phyloP scores from a whole-genome alignment of 1,140 invertebrate species.

The Anastrepha obliqua region DNA sequence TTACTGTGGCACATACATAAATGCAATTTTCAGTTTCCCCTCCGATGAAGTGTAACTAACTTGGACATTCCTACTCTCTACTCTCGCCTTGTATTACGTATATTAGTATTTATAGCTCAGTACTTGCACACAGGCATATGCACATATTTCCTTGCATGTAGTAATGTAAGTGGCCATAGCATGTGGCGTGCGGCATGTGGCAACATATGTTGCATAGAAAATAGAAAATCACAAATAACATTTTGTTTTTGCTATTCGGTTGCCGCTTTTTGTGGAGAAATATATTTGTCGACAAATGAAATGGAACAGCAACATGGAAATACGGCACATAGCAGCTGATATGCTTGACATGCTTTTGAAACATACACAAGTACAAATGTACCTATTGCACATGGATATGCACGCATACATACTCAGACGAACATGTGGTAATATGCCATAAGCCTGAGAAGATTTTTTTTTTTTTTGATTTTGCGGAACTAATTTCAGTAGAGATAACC shows the following conservation, averaged over 20 bases:
- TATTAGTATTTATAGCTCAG: background rate
- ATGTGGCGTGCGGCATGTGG: conserved; percentile 40
- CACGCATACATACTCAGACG: too few species aligned
- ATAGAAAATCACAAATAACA: conserved; percentile 45
- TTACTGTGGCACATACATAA: conserved; percentile 9
- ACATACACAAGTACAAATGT: background rate
- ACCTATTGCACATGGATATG: too few species aligned
- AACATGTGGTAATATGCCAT: too few species aligned
- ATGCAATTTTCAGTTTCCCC: background rate
- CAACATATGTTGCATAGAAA: conserved; percentile 51
- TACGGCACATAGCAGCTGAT: background rate
- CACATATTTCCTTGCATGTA: background rate
- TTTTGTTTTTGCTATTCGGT: background rate
- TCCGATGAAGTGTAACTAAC: background rate
- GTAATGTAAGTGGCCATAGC: conserved; percentile 3
- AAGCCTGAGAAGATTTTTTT: too few species aligned
- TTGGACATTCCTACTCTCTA: background rate
- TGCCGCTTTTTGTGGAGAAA: background rate
- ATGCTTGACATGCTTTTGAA: background rate
- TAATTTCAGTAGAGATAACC: too few species aligned
- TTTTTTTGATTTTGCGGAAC: too few species aligned
- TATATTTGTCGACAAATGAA: conserved; percentile 39
- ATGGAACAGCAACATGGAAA: conserved; percentile 45
- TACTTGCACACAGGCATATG: too few species aligned
- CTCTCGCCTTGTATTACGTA: background rate